Conservation (phyloP, 2,888 invertebrate species). For the Bugula neritina region DNA sequence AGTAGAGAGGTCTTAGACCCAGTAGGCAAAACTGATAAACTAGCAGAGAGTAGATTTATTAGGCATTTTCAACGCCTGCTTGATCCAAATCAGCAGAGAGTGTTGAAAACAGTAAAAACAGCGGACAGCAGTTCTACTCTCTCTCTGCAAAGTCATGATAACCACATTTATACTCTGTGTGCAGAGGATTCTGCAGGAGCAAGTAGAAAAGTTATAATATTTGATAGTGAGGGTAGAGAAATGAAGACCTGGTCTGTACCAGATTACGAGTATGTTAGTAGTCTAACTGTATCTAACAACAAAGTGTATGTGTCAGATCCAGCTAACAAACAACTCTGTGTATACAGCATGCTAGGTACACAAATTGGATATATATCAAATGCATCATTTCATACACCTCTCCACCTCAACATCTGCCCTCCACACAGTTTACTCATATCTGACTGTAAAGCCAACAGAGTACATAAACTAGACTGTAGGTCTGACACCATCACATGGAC, state of each 20-base stretch:
- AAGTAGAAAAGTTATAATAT: not conserved
- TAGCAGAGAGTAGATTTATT: not conserved
- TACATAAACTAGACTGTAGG: not conserved
- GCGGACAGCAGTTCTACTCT: not conserved
- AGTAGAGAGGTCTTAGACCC: no score
- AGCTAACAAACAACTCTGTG: not conserved
- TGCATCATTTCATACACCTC: not conserved
- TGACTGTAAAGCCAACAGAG: slow-evolving; percentile 11
- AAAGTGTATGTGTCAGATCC: not conserved
- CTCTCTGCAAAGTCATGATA: not conserved
- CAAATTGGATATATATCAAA: not conserved
- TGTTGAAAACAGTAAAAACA: no score
- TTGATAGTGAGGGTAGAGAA: not conserved
- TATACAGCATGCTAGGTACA: not conserved
- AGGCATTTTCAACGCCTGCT: not conserved
- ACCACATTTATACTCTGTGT: not conserved
- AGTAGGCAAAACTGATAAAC: no score
- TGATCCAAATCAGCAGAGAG: not conserved
- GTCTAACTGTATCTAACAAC: not conserved
- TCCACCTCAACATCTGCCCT: not conserved
- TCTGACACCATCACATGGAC: not conserved
- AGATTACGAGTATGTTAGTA: not conserved
- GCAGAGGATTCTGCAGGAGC: not conserved
- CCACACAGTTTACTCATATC: not conserved
- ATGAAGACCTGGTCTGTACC: not conserved